phyloP scores from a whole-genome alignment of 1,140 invertebrate species.

The Neoseiulus cucumeris region DNA sequence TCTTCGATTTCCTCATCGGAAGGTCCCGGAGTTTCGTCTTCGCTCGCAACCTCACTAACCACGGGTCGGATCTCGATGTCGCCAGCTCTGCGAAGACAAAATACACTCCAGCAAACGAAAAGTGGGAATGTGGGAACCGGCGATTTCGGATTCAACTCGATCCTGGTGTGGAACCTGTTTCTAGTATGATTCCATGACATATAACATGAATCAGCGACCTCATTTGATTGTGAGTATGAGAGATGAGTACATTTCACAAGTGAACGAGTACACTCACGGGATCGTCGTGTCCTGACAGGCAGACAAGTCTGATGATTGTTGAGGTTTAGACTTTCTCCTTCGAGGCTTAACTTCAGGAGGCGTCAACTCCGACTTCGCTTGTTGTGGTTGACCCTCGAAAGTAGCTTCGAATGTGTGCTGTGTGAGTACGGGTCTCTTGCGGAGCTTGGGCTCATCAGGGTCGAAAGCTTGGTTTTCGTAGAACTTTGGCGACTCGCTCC shows the following conservation, averaged over 20 bases:
- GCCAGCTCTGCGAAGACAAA: neutral
- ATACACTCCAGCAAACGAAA: neutral
- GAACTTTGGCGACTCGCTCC: constrained; percentile 6
- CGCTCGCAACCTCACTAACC: neutral
- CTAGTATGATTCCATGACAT: no score
- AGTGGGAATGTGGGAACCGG: no score
- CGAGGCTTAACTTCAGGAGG: constrained; percentile 3
- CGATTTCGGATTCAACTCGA: no score
- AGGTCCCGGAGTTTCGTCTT: neutral
- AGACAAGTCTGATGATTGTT: neutral
- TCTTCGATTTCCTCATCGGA: neutral
- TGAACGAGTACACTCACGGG: no score
- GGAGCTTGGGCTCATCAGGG: neutral
- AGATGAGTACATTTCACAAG: no score
- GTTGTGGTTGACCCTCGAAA: neutral
- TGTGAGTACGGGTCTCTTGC: neutral
- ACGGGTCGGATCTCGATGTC: constrained; percentile 2
- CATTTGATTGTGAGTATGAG: no score
- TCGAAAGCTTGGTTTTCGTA: constrained; percentile 1
- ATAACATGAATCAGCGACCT: no score
- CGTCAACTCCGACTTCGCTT: neutral
- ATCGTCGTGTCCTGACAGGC: neutral
- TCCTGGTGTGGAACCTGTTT: no score
- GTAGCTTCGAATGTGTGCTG: constrained; percentile 1
- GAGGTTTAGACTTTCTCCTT: neutral